Evolutionary conservation across 2,113 vertebrate species (phyloP).

Genomic region (Naja naja): DNA sequence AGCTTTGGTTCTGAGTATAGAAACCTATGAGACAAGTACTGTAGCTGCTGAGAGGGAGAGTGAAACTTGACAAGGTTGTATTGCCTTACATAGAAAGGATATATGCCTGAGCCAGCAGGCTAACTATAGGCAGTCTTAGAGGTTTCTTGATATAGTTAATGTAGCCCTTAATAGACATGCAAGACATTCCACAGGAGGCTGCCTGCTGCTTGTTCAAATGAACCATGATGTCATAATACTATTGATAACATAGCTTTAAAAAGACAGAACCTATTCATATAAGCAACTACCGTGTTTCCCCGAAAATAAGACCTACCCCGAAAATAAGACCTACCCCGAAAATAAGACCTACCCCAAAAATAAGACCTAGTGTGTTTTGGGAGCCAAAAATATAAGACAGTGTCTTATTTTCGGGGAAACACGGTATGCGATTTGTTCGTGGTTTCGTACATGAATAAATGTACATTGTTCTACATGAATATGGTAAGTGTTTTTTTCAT

Average conservation of each 20-base stretch:
- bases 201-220: slow-evolving; percentile 22
- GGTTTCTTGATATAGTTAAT: slow-evolving; percentile 36
- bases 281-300: too few species aligned
- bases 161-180: slow-evolving; percentile 34
- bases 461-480: too few species aligned
- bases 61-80: background rate
- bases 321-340: too few species aligned
- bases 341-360: too few species aligned
- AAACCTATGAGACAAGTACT: background rate
- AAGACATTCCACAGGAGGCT: slow-evolving; percentile 63
- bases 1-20: background rate
- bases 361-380: too few species aligned
- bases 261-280: slow-evolving; percentile 49
- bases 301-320: too few species aligned
- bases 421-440: too few species aligned
- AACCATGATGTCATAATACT: slow-evolving; percentile 18
- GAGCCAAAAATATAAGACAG: too few species aligned
- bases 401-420: too few species aligned
- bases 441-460: too few species aligned
- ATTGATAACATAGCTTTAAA: slow-evolving; percentile 46
- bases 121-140: slow-evolving; percentile 40
- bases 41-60: background rate
- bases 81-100: background rate
- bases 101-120: background rate
- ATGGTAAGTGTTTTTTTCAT: too few species aligned